A percentile compares a stretch with the other conserved stretches of the same genome.
These are phyloP conservation scores for Heterodera schachtii DNA, from an alignment of 1,140 invertebrate genomes.

Conservation along the genomic window DNA sequence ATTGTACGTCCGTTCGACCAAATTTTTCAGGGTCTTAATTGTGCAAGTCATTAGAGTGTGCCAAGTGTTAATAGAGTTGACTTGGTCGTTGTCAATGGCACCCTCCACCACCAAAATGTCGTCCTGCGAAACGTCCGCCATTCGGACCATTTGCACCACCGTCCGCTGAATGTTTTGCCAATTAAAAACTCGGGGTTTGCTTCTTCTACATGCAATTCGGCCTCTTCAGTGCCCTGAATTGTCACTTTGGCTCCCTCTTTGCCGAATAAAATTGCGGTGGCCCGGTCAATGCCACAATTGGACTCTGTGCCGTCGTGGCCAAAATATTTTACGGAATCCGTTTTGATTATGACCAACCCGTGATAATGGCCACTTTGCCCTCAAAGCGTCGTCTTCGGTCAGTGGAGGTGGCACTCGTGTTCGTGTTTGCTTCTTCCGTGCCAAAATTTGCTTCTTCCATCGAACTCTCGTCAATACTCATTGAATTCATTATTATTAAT, in stretches of 20 bases:
- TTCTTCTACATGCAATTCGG: constrained; percentile 24
- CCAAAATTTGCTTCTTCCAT: neutral
- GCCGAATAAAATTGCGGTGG: constrained; percentile 83
- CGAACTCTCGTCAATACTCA: constrained; percentile 2
- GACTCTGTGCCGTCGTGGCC: constrained; percentile 71
- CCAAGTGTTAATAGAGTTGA: neutral
- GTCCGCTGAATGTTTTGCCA: constrained; percentile 25
- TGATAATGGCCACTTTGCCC: constrained; percentile 86
- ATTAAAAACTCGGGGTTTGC: neutral
- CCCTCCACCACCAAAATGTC: constrained; percentile 43
- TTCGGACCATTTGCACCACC: constrained; percentile 26
- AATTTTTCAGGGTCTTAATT: constrained; percentile 31
- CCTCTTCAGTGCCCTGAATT: constrained; percentile 67
- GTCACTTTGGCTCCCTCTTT: constrained; percentile 89
- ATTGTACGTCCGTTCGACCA: constrained; percentile 26
- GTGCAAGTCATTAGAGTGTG: neutral
- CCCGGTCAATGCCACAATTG: constrained; percentile 87
- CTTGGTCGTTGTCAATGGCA: constrained; percentile 36
- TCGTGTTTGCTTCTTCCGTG: neutral
- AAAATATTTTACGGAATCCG: neutral
- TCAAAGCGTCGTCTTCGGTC: constrained; percentile 67
- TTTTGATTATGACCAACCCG: constrained; percentile 61
- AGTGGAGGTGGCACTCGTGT: neutral
- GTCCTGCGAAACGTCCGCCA: constrained; percentile 22
- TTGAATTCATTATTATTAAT: neutral